phyloP scores from a whole-genome alignment of 1,140 invertebrate species.

The Anoplolepis gracilipes region DNA sequence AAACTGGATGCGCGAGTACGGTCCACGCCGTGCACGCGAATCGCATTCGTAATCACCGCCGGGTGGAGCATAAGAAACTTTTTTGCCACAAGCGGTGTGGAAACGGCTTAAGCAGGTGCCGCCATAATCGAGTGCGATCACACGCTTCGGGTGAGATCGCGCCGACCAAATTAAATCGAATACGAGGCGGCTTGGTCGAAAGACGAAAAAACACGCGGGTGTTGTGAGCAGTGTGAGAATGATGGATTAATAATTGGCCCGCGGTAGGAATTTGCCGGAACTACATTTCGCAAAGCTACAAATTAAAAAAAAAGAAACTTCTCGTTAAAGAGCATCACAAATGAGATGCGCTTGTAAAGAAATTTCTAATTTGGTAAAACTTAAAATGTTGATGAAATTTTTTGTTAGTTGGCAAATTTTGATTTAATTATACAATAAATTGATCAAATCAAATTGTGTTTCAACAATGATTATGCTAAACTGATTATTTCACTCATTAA shows the following conservation, averaged over 20 bases:
- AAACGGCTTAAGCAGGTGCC: conserved; percentile 60
- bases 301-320: conserved; percentile 28
- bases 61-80: conserved; percentile 35
- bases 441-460: background rate
- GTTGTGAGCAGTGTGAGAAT: background rate
- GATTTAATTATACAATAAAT: background rate
- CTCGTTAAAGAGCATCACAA: conserved; percentile 7
- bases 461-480: background rate
- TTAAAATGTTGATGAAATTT: background rate
- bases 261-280: conserved; percentile 27
- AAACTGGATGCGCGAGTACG: conserved; percentile 51
- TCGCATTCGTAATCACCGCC: conserved; percentile 68
- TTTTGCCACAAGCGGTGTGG: conserved; percentile 32
- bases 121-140: conserved; percentile 47
- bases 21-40: conserved; percentile 49
- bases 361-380: background rate
- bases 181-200: conserved; percentile 3
- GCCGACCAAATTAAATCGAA: conserved; percentile 48
- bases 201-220: background rate
- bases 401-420: background rate
- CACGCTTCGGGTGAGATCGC: conserved; percentile 23
- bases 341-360: background rate
- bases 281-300: background rate
- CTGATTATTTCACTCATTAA: background rate
- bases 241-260: conserved; percentile 44